Conservation (phyloP, 2,888 invertebrate species). For the Charanyca ferruginea region DNA sequence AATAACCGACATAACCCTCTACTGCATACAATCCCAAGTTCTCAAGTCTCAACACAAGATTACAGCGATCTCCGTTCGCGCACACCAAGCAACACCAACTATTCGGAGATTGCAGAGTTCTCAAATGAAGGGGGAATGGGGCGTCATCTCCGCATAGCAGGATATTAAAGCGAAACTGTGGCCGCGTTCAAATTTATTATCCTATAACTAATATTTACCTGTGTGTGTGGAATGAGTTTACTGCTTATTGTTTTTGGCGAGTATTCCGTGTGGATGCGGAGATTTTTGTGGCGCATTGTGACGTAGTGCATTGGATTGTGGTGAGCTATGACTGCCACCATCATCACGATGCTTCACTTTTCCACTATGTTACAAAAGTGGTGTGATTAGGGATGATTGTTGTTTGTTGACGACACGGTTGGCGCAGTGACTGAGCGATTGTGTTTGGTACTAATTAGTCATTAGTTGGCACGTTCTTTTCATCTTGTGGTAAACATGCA, state of each 20-base stretch:
- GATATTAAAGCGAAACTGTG: slow-evolving; percentile 75
- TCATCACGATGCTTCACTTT: slow-evolving; percentile 11
- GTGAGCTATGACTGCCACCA: slow-evolving; percentile 6
- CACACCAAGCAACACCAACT: slow-evolving; percentile 58
- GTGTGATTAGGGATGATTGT: slow-evolving; percentile 4
- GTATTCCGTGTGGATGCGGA: slow-evolving; percentile 35
- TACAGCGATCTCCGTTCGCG: slow-evolving; percentile 47
- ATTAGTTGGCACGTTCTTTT: no score
- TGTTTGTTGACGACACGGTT: slow-evolving; percentile 14
- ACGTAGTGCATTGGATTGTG: slow-evolving; percentile 20
- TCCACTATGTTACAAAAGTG: no score
- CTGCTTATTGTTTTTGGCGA: slow-evolving; percentile 56
- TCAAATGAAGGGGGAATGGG: slow-evolving; percentile 43
- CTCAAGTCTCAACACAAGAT: slow-evolving; percentile 61
- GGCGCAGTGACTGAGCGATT: slow-evolving; percentile 1
- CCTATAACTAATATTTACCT: slow-evolving; percentile 76
- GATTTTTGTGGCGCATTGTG: slow-evolving; percentile 52
- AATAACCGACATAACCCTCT: slow-evolving; percentile 39
- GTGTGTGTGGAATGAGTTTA: slow-evolving; percentile 58
- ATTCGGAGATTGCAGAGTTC: slow-evolving; percentile 67
- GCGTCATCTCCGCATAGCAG: slow-evolving; percentile 65
- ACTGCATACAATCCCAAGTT: slow-evolving; percentile 54
- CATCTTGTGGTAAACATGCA: no score
- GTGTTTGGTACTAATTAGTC: slow-evolving; percentile 26
- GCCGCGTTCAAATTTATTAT: slow-evolving; percentile 70